These are phyloP conservation scores for Podargus strigoides DNA, from an alignment of 2,797 vertebrate species.

Conservation along the genomic window DNA sequence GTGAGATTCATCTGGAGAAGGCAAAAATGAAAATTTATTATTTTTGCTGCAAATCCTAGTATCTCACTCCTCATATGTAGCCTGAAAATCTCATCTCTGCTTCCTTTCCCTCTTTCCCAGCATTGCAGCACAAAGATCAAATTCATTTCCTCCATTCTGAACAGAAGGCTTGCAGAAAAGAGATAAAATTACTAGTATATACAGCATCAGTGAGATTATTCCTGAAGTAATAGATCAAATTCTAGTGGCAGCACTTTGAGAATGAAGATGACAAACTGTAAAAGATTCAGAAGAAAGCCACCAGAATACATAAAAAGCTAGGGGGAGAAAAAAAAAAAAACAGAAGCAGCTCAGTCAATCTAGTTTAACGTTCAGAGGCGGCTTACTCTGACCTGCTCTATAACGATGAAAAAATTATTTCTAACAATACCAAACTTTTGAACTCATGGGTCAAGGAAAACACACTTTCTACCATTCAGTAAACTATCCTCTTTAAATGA, in stretches of 20 bases:
- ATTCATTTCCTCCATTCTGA: constrained; percentile 42
- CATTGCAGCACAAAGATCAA: not conserved
- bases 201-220: constrained; percentile 27
- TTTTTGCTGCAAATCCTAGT: not conserved
- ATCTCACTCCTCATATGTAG: not conserved
- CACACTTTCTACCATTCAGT: not conserved
- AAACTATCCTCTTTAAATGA: not conserved
- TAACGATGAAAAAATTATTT: not conserved
- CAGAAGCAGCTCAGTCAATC: not conserved
- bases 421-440: not conserved
- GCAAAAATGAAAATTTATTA: not conserved
- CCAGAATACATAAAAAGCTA: not conserved
- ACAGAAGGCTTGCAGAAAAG: constrained; percentile 18
- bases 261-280: constrained; percentile 24
- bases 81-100: not conserved
- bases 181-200: constrained; percentile 36
- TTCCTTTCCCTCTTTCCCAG: not conserved
- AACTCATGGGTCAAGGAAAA: not conserved
- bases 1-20: not conserved
- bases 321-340: not conserved
- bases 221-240: constrained; percentile 38
- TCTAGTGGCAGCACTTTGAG: constrained; percentile 21
- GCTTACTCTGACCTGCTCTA: not conserved
- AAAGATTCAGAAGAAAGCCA: not conserved
- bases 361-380: not conserved